Conservation (phyloP, 2,113 vertebrate species). For the Scytalopus superciliaris region DNA sequence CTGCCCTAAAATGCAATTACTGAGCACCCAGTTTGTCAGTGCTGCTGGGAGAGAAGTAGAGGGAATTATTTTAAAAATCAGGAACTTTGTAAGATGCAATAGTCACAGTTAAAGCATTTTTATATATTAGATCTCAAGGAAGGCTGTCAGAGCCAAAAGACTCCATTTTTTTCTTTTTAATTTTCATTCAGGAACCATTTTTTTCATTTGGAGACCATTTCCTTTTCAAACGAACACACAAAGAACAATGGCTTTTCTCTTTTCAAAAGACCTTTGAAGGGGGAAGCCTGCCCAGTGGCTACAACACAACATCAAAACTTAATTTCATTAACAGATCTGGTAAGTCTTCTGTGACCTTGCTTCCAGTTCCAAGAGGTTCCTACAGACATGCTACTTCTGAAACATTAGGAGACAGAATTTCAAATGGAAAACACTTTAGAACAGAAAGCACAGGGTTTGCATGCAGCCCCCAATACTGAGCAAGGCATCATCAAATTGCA, state of each 20-base stretch:
- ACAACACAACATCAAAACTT: slow-evolving; percentile 43
- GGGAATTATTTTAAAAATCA: neutral
- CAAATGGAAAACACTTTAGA: neutral
- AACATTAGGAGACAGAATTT: neutral
- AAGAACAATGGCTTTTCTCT: slow-evolving; percentile 65
- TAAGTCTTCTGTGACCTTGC: slow-evolving; percentile 11
- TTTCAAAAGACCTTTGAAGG: slow-evolving; percentile 50
- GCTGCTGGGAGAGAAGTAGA: neutral
- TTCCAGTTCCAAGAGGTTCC: neutral
- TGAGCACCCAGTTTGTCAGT: neutral
- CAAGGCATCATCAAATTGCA: neutral
- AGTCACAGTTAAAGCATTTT: neutral
- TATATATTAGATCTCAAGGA: neutral
- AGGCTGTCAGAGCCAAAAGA: neutral
- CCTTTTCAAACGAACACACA: slow-evolving; percentile 56
- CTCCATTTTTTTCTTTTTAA: neutral
- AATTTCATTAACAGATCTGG: slow-evolving; percentile 47
- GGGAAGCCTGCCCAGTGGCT: slow-evolving; percentile 22
- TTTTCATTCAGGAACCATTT: slow-evolving; percentile 37
- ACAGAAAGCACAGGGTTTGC: neutral
- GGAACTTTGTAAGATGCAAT: neutral
- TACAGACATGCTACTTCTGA: neutral
- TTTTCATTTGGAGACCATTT: slow-evolving; percentile 58
- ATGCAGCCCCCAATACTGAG: neutral
- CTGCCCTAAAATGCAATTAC: slow-evolving; percentile 23